Percentiles rank a stretch among this genome's conserved stretches.
phyloP scores from a whole-genome alignment of 2,888 invertebrate genomes.

The Hartigia nigra region DNA sequence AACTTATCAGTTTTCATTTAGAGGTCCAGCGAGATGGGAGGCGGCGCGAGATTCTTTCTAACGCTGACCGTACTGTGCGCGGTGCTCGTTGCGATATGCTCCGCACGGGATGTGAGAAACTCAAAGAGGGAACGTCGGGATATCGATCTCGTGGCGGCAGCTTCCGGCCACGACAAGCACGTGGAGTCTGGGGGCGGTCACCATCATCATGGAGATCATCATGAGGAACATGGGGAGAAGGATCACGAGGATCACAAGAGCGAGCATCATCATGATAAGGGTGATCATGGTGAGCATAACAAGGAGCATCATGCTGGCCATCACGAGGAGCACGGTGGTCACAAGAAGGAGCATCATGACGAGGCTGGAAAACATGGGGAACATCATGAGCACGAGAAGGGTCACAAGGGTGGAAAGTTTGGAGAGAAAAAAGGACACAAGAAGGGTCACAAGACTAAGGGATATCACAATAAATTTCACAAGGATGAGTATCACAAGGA shows the following conservation, averaged over 20 bases:
- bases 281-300: slow-evolving; percentile 69
- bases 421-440: slow-evolving; percentile 82
- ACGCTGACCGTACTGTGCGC: neutral
- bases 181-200: slow-evolving; percentile 27
- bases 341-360: slow-evolving; percentile 75
- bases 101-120: slow-evolving; percentile 37
- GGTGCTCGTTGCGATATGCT: slow-evolving; percentile 28
- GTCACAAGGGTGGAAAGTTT: slow-evolving; percentile 76
- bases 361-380: slow-evolving; percentile 73
- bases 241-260: slow-evolving; percentile 81
- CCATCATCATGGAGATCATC: slow-evolving; percentile 34
- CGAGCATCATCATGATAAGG: slow-evolving; percentile 77
- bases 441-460: slow-evolving; percentile 81
- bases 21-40: slow-evolving; percentile 42
- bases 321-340: slow-evolving; percentile 73
- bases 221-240: slow-evolving; percentile 26
- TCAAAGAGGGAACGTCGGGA: slow-evolving; percentile 13
- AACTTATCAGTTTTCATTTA: slow-evolving; percentile 47
- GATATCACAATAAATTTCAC: slow-evolving; percentile 83
- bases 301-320: slow-evolving; percentile 71
- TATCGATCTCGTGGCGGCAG: slow-evolving; percentile 31
- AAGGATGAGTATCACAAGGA: slow-evolving; percentile 83
- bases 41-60: slow-evolving; percentile 15
- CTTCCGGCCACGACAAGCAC: slow-evolving; percentile 27
- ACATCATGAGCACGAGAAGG: slow-evolving; percentile 76